Evolutionary conservation across 2,888 invertebrate species (phyloP).

Genomic region (Xylota segnis): DNA sequence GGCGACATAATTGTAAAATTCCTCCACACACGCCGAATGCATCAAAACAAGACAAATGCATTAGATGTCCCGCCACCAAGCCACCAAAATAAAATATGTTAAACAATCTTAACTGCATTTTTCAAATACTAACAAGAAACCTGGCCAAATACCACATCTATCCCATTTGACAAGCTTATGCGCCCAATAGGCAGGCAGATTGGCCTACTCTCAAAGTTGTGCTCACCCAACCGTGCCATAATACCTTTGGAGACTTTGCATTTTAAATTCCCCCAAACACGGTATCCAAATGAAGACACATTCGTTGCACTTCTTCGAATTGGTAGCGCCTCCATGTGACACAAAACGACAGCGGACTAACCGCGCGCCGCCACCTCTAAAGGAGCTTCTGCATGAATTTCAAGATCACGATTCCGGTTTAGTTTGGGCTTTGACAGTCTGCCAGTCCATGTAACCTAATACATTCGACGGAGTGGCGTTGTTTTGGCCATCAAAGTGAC

Average conservation of each 20-base stretch:
- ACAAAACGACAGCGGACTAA: slow-evolving; percentile 7
- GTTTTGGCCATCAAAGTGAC: slow-evolving; percentile 55
- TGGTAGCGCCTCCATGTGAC: slow-evolving; percentile 17
- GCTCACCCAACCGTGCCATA: slow-evolving; percentile 1
- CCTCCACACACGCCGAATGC: slow-evolving; percentile 26
- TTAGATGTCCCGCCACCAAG: slow-evolving; percentile 18
- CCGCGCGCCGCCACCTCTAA: background rate
- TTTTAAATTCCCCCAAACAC: slow-evolving; percentile 10
- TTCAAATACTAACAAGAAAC: slow-evolving; percentile 34
- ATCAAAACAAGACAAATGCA: slow-evolving; percentile 47
- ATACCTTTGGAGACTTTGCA: background rate
- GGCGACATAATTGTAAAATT: slow-evolving; percentile 27
- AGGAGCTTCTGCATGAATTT: slow-evolving; percentile 52
- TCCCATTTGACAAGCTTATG: background rate
- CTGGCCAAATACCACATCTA: background rate
- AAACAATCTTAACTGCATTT: slow-evolving; percentile 41
- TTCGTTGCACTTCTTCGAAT: slow-evolving; percentile 3
- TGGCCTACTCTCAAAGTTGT: background rate
- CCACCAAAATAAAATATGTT: background rate
- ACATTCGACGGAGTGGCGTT: slow-evolving; percentile 23
- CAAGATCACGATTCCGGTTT: slow-evolving; percentile 49
- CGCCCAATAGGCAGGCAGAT: background rate
- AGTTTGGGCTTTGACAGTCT: slow-evolving; percentile 30
- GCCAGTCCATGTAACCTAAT: slow-evolving; percentile 34
- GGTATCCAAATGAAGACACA: slow-evolving; percentile 12